phyloP scores from a whole-genome alignment of 2,113 vertebrate species.

The Macaca nemestrina region DNA sequence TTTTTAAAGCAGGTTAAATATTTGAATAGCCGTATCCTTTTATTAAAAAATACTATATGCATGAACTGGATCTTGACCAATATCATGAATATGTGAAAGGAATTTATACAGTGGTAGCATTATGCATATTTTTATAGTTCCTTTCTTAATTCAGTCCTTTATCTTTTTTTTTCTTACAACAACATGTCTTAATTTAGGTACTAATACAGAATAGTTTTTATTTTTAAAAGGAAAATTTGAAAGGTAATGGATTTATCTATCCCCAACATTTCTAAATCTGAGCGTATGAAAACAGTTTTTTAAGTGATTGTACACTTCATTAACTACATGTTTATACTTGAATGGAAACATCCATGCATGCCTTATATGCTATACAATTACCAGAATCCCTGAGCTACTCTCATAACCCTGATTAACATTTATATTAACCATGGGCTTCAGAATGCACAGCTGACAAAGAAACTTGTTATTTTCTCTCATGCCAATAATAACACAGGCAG shows the following conservation, averaged over 20 bases:
- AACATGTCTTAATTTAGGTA: background rate
- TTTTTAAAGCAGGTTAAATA: background rate
- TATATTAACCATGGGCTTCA: slow-evolving; percentile 29
- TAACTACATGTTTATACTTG: slow-evolving; percentile 40
- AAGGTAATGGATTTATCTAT: background rate
- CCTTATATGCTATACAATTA: background rate
- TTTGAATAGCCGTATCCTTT: background rate
- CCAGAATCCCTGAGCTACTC: background rate
- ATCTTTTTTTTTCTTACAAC: background rate
- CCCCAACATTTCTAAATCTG: background rate
- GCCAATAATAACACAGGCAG: background rate
- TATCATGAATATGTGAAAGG: background rate
- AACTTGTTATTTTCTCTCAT: background rate
- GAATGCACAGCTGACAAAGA: background rate
- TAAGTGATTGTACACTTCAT: slow-evolving; percentile 18
- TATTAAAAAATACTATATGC: background rate
- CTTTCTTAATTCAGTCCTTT: background rate
- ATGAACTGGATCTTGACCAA: background rate
- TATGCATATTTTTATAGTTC: background rate
- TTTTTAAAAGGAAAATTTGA: background rate
- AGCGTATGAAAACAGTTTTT: background rate
- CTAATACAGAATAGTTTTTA: background rate
- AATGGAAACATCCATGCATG: background rate
- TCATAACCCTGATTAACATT: slow-evolving; percentile 22
- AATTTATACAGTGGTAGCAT: background rate